These are phyloP conservation scores for Cheilosia scutellata DNA, from an alignment of 2,888 invertebrate species.

Conservation along the genomic window DNA sequence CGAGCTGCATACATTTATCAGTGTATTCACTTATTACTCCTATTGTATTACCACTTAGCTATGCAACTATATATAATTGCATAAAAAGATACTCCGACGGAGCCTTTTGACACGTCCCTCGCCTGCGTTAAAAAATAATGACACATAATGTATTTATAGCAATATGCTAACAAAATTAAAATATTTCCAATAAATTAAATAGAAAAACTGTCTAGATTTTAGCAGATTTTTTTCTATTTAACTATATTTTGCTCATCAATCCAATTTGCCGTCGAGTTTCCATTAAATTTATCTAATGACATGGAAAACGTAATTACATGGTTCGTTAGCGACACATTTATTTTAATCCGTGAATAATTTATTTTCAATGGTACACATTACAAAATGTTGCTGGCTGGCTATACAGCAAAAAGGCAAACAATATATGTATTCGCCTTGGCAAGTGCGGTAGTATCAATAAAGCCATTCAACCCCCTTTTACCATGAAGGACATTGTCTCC, in stretches of 20 bases:
- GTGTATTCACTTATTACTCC: too few species aligned
- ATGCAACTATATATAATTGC: too few species aligned
- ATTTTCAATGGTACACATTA: constrained; percentile 37
- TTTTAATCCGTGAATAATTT: constrained; percentile 66
- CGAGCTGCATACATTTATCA: too few species aligned
- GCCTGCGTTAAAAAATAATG: too few species aligned
- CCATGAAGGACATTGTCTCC: constrained; percentile 8
- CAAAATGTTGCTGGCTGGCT: not conserved
- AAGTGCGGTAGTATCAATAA: constrained; percentile 31
- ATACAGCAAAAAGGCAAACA: constrained; percentile 19
- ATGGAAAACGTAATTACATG: constrained; percentile 74
- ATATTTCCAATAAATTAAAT: not conserved
- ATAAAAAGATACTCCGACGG: too few species aligned
- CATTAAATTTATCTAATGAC: constrained; percentile 73
- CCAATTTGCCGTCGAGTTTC: constrained; percentile 73
- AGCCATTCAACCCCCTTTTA: constrained; percentile 15
- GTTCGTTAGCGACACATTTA: constrained; percentile 69
- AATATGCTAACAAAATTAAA: not conserved
- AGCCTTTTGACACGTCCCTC: too few species aligned
- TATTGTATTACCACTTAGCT: too few species aligned
- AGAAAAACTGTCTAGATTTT: not conserved
- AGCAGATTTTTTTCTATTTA: not conserved
- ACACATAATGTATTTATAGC: too few species aligned
- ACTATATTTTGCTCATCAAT: constrained; percentile 6
- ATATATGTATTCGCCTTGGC: constrained; percentile 5